phyloP scores from a whole-genome alignment of 2,888 invertebrate genomes.

The Drosophila seclusa region DNA sequence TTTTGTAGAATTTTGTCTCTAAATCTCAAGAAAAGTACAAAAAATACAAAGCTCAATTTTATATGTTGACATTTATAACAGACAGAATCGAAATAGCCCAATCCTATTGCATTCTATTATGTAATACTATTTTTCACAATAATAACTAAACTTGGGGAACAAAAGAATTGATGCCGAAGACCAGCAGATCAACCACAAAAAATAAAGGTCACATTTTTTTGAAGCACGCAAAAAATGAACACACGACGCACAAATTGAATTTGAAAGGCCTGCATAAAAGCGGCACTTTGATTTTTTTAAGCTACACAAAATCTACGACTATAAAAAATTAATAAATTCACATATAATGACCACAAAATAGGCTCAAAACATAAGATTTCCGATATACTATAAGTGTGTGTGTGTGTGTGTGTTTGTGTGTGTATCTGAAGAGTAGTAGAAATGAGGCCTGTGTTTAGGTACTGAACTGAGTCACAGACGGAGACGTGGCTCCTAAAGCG shows the following conservation, averaged over 20 bases:
- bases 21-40: neutral
- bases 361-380: slow-evolving; percentile 67
- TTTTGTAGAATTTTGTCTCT: neutral
- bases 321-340: slow-evolving; percentile 78
- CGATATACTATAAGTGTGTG: slow-evolving; percentile 34
- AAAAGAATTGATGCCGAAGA: neutral
- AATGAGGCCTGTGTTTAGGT: slow-evolving; percentile 3
- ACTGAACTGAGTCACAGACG: slow-evolving; percentile 25
- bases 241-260: slow-evolving; percentile 38
- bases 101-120: neutral
- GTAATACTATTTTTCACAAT: neutral
- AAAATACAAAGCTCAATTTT: neutral
- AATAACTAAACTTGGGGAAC: neutral
- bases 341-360: slow-evolving; percentile 57
- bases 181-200: neutral
- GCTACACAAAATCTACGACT: slow-evolving; percentile 67
- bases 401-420: slow-evolving; percentile 14
- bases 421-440: neutral
- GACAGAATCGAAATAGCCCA: neutral
- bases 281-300: slow-evolving; percentile 55
- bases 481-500: slow-evolving; percentile 33
- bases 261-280: slow-evolving; percentile 20
- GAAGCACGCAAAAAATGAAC: slow-evolving; percentile 34
- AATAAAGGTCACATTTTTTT: slow-evolving; percentile 26
- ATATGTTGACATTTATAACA: neutral